Evolutionary conservation across 2,888 invertebrate species (phyloP).

Genomic region (Ectropis crepuscularia): DNA sequence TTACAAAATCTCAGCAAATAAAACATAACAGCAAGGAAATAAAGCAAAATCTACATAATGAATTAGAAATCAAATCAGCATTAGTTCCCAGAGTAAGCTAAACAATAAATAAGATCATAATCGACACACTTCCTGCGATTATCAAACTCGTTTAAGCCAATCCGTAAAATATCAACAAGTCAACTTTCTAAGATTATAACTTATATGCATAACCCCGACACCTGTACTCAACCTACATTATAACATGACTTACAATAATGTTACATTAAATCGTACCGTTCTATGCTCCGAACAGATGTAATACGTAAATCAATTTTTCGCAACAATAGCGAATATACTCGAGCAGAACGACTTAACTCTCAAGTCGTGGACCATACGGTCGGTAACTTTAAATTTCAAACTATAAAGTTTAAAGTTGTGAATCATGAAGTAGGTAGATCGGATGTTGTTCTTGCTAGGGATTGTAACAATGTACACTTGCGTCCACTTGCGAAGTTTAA

Average conservation of each 20-base stretch:
- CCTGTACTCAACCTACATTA: constrained; percentile 50
- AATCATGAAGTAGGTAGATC: constrained; percentile 30
- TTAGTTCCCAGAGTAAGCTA: constrained; percentile 13
- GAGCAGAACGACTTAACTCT: constrained; percentile 37
- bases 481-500: constrained; percentile 69
- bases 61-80: constrained; percentile 7
- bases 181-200: constrained; percentile 41
- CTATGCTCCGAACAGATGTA: constrained; percentile 70
- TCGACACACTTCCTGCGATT: constrained; percentile 29
- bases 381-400: constrained; percentile 33
- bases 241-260: constrained; percentile 59
- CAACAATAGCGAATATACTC: constrained; percentile 64
- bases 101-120: constrained; percentile 24
- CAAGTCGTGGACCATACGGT: constrained; percentile 20
- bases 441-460: constrained; percentile 30
- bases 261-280: constrained; percentile 55
- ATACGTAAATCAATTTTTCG: constrained; percentile 83
- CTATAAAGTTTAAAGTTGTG: constrained; percentile 38
- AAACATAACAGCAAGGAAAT: not conserved
- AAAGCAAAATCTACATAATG: not conserved
- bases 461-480: constrained; percentile 76
- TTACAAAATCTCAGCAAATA: too few species aligned
- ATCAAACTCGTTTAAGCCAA: constrained; percentile 32
- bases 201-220: constrained; percentile 28
- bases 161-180: constrained; percentile 41